These are phyloP conservation scores for Beroe ovata DNA, from an alignment of 37 sponge, comb jelly and placozoan species.

Conservation along the genomic window DNA sequence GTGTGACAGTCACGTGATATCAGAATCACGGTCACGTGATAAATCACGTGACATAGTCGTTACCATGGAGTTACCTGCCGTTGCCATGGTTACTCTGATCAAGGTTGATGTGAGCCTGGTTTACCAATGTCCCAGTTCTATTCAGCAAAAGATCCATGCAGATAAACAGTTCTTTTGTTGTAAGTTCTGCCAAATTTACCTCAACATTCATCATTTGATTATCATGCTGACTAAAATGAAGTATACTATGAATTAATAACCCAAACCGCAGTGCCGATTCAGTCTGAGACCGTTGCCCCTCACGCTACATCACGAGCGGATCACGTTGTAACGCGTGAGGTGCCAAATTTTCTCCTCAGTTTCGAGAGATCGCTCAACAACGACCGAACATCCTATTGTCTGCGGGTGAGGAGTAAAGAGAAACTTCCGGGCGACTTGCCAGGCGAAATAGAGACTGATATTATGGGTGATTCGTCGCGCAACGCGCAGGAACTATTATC, in stretches of 20 bases:
- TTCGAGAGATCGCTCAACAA: neutral
- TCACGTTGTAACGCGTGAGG: neutral
- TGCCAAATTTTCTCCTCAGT: neutral
- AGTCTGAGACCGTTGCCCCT: neutral
- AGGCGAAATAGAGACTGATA: neutral
- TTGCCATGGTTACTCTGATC: neutral
- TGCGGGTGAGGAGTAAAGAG: neutral
- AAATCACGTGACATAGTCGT: neutral
- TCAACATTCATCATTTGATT: too few species aligned
- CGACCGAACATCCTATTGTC: neutral
- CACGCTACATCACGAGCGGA: neutral
- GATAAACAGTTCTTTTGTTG: neutral
- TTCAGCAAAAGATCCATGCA: neutral
- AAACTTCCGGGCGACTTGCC: neutral
- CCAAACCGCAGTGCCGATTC: neutral
- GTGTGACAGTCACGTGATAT: constrained; percentile 41
- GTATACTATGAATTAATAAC: too few species aligned
- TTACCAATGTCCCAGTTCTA: constrained; percentile 7
- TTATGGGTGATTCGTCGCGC: neutral
- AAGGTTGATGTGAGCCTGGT: neutral
- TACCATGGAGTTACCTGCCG: neutral
- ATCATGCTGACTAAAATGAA: too few species aligned
- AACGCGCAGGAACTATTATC: neutral
- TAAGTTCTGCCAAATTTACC: too few species aligned
- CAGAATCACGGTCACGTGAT: neutral